Evolutionary conservation across 2,113 vertebrate species (phyloP).

Genomic region (Ascaphus truei): DNA sequence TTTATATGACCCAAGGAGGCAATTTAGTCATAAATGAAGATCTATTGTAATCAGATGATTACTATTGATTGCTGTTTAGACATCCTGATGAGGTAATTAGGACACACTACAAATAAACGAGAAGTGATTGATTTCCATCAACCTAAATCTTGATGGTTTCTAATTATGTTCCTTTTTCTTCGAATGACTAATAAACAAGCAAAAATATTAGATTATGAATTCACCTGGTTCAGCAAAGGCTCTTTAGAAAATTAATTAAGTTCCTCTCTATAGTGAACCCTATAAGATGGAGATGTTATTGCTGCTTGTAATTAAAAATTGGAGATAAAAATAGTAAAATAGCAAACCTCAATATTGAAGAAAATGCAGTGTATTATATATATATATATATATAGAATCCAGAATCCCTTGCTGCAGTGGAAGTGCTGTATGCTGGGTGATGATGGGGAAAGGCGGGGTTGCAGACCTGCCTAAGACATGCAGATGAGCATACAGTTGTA

Average conservation of each 20-base stretch:
- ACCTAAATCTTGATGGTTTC: conserved; percentile 54
- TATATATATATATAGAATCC: no score
- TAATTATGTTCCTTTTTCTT: conserved; percentile 59
- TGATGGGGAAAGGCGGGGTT: no score
- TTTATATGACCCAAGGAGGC: conserved; percentile 53
- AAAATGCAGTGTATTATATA: not conserved
- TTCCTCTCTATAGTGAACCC: no score
- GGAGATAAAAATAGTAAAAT: no score
- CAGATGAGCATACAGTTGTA: no score
- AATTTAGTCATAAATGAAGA: conserved; percentile 64
- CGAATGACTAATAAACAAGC: conserved; percentile 57
- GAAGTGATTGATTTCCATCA: conserved; percentile 59
- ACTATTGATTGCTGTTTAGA: conserved; percentile 65
- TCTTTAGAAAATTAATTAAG: not conserved
- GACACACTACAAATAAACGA: conserved; percentile 52
- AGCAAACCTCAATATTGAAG: not conserved
- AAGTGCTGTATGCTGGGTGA: no score
- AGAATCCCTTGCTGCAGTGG: no score
- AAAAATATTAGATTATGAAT: conserved; percentile 48
- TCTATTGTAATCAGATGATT: conserved; percentile 71
- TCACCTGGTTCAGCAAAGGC: not conserved
- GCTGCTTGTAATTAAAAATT: not conserved
- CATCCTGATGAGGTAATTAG: conserved; percentile 65
- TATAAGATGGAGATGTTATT: not conserved
- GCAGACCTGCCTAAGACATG: no score